These are phyloP conservation scores for Oreotrochilus melanogaster DNA, from an alignment of 2,113 vertebrate genomes.

Conservation along the genomic window DNA sequence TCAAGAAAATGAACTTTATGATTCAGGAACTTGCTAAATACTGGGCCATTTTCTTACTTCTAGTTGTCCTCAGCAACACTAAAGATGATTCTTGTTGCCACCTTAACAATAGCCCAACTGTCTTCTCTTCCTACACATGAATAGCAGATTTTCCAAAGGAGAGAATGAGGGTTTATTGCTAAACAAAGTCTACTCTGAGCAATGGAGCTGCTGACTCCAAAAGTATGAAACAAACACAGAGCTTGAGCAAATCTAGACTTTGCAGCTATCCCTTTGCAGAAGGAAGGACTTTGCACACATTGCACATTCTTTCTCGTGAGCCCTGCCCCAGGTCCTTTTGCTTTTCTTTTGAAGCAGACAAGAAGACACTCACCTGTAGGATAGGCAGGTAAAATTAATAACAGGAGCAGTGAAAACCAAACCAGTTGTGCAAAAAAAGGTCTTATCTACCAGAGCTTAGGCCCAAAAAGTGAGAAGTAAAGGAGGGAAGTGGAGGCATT, in stretches of 20 bases:
- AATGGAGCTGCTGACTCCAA: neutral
- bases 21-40: neutral
- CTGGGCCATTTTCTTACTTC: neutral
- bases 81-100: neutral
- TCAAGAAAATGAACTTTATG: neutral
- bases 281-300: neutral
- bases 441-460: neutral
- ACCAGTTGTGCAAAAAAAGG: neutral
- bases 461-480: neutral
- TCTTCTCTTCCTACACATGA: accelerated
- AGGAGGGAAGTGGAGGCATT: neutral
- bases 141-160: neutral
- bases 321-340: neutral
- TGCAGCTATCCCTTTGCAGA: neutral
- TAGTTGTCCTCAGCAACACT: neutral
- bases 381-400: neutral
- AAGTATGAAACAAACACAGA: neutral
- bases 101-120: neutral
- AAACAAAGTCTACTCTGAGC: neutral
- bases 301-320: neutral
- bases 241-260: neutral
- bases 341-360: neutral
- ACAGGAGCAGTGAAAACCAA: neutral
- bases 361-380: neutral
- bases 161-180: neutral